Base-by-base conservation (phyloP, 2,113 vertebrate species). In the Gobiocypris rarus region DNA sequence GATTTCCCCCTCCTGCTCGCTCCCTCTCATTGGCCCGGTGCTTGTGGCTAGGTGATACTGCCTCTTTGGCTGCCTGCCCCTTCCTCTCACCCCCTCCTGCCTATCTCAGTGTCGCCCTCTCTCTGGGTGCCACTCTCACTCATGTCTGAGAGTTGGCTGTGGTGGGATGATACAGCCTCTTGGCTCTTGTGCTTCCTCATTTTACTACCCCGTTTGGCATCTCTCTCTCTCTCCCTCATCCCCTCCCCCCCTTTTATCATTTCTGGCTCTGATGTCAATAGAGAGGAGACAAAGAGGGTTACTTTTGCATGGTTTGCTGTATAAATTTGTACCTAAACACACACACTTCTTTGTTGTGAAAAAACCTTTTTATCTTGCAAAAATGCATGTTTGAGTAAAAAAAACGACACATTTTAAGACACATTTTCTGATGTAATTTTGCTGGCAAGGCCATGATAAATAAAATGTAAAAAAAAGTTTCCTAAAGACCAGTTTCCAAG, bases 31-130 rank as follows among this genome's bases (percentile, higher is more conserved):
- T 83, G 50, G 24, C 26, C 56, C 11, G 24, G 38, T 75, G 67
- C 31, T 65, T 59, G 69, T 82, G 78, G 69, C 70, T 45, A 61
- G 50, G 26, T 41, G 83, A 83, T 80, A 85, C 83, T 85, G 83
- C 80, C 80, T 87, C 82, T 84, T 80, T 87, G 75, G 81, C 80
- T 75, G 19, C 10, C 34, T 78, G 74, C 83, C 79, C 86, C 50
- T 87, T 84, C 82, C 76, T 84, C 76, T 86, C 45, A 34, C 69
- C 52, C 59, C 17, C 78, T 65, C 67, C 65, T 22, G 34, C 9
- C 31, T 38, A 31, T 67, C 61, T 75, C 19, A 50, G 54, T 77
- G 45, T 78, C 59, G 48, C 56, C 58, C 41, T 34, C n/a, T 76
- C 65, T 85, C 67, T 50, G 67, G 24, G 15, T 67, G 67, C 65